Evolutionary conservation across 2,888 invertebrate genomes (phyloP), one percentile per base, ranked within the genome.

Genomic region (Hirudinaria manillensis): DNA sequence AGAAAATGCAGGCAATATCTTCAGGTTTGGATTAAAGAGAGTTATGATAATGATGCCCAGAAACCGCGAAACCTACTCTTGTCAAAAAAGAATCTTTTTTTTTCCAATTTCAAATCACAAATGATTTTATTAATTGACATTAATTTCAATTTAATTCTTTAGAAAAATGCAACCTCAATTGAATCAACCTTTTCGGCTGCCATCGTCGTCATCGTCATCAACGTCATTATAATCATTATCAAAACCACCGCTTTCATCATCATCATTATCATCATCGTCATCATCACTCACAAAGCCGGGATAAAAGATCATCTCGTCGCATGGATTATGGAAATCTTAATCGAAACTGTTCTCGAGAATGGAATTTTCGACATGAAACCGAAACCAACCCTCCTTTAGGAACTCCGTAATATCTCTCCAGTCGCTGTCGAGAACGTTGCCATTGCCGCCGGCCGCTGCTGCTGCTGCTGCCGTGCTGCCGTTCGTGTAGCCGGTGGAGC

Each of bases 371-470:
- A 10, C 10, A 16, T 3, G 45, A 45, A 45, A 45, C 45, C 45
- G 45, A 27, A 61, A 61, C 61, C n/a, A 7, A 61, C 61, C 61
- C 29, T 61, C 61, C 61, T 61, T 61, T 19, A 61, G 61, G 29
- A 61, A 61, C 19, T 61, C 61, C 61, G 61, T 27, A 6, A 61
- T 61, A 16, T 61, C 61, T 61, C 61, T 61, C 61, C 61, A 61
- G 61, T 61, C 61, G 61, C 29, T n/a, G 24, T 61, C 61, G 24
- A 61, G 24, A 29, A 16, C 29, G 61, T 61, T 16, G 53, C 53
- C 53, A 53, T 53, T 61, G 21, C 61, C 29, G 29, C 24, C 61
- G n/a, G 1, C 21, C 24, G 61, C 61, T 2, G n/a, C 61, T 10
- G 21, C 21, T 7, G 53, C 21, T 16, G 53, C 53, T 53, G 53